A percentile compares a stretch with the other conserved stretches of the same genome.
phyloP scores from a whole-genome alignment of 1,140 invertebrate species.

The Diploscapter pachys region DNA sequence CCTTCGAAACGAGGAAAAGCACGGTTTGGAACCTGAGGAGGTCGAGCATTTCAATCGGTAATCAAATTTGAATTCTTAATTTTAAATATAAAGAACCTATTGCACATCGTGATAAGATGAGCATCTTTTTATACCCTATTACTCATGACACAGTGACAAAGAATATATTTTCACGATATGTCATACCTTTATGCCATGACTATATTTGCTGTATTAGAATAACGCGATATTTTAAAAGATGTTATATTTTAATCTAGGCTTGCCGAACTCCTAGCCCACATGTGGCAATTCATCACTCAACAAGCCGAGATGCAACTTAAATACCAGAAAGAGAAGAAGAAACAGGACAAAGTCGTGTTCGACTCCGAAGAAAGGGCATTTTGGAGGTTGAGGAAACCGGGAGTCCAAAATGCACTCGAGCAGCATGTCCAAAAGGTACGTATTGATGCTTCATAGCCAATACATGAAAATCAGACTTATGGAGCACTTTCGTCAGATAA shows the following conservation, averaged over 20 bases:
- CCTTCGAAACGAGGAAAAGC: constrained; percentile 56
- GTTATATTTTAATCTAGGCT: constrained; percentile 31
- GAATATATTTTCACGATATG: too few species aligned
- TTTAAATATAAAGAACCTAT: background rate
- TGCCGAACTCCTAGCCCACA: constrained; percentile 57
- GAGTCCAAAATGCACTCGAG: constrained; percentile 52
- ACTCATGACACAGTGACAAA: too few species aligned
- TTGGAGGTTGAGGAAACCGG: constrained; percentile 86
- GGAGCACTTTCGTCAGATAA: too few species aligned
- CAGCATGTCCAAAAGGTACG: constrained; percentile 43
- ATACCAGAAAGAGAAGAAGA: constrained; percentile 84
- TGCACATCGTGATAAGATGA: too few species aligned
- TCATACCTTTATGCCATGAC: too few species aligned
- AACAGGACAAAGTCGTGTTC: constrained; percentile 73
- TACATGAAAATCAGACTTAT: too few species aligned
- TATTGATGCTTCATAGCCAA: too few species aligned
- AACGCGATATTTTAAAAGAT: constrained; percentile 57
- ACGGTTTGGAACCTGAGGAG: constrained; percentile 57
- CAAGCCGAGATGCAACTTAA: constrained; percentile 58
- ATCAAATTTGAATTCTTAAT: background rate
- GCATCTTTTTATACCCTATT: too few species aligned
- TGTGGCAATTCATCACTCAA: constrained; percentile 58
- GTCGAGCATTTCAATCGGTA: constrained; percentile 51
- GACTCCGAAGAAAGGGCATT: constrained; percentile 78
- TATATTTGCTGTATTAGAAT: too few species aligned